Conservation (phyloP, 1,140 invertebrate genomes). For the Saccostrea echinata region DNA sequence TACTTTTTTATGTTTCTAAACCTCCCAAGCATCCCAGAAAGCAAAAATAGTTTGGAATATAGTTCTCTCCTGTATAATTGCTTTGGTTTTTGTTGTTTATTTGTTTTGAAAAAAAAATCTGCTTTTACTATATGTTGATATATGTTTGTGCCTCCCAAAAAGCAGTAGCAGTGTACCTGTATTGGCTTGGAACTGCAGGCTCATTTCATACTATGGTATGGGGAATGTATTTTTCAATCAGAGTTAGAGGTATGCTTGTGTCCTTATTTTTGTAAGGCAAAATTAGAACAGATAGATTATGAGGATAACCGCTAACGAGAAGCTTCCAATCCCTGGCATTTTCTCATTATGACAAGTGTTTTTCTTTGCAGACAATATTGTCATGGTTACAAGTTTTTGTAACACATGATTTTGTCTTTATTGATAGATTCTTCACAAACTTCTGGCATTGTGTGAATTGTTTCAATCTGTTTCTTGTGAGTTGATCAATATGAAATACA, state of each 20-base stretch:
- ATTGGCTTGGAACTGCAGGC: background rate
- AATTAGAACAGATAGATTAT: constrained; percentile 10
- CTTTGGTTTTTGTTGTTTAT: background rate
- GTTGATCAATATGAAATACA: background rate
- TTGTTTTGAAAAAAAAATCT: background rate
- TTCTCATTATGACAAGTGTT: constrained; percentile 18
- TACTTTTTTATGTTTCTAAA: background rate
- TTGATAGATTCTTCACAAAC: background rate
- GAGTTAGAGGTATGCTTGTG: background rate
- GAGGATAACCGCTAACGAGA: background rate
- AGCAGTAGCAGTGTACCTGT: background rate
- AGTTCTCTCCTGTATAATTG: background rate
- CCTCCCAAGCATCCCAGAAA: background rate
- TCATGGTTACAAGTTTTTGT: constrained; percentile 1
- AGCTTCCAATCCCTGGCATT: background rate
- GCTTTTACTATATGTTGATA: background rate
- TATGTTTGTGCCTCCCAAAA: constrained; percentile 15
- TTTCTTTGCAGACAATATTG: constrained; percentile 13
- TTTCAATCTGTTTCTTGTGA: background rate
- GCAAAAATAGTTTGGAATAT: background rate
- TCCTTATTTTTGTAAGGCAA: background rate
- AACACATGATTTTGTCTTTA: constrained; percentile 4
- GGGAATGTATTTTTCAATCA: background rate
- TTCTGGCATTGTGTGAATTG: background rate
- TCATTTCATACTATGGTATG: background rate